Conservation (phyloP, 2,797 vertebrate species). For the Gambelia wislizenii region DNA sequence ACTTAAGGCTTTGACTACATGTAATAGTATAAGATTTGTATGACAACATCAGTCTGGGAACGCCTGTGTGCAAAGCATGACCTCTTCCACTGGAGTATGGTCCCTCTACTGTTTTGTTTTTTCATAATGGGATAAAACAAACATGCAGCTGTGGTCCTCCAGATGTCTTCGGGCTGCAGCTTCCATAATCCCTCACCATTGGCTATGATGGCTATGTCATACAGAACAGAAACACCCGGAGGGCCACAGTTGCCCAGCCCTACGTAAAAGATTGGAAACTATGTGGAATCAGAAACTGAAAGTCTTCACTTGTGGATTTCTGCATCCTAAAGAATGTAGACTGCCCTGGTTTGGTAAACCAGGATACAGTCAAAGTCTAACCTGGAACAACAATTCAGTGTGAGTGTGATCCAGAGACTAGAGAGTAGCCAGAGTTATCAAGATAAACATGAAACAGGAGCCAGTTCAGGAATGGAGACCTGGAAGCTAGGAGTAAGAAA, state of each 20-base stretch:
- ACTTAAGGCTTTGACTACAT: background rate
- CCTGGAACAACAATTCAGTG: background rate
- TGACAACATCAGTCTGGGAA: background rate
- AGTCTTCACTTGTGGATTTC: background rate
- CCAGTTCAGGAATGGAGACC: background rate
- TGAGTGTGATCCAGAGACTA: background rate
- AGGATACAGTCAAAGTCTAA: background rate
- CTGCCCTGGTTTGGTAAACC: background rate
- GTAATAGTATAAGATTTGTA: background rate
- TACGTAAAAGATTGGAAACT: background rate
- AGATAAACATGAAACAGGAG: background rate
- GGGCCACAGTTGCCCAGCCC: too few species aligned
- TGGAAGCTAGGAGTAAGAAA: background rate
- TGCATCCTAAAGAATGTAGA: background rate
- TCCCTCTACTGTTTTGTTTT: background rate
- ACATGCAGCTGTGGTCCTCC: too few species aligned
- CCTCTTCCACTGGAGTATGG: background rate
- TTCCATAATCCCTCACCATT: too few species aligned
- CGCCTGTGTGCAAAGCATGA: background rate
- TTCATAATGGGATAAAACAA: background rate
- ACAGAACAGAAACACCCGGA: too few species aligned
- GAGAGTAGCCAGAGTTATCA: background rate
- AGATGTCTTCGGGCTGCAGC: too few species aligned
- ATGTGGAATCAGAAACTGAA: conserved; percentile 20
- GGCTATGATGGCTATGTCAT: too few species aligned